Base-by-base conservation (phyloP, 2,797 vertebrate genomes). In the Garrulus glandarius region DNA sequence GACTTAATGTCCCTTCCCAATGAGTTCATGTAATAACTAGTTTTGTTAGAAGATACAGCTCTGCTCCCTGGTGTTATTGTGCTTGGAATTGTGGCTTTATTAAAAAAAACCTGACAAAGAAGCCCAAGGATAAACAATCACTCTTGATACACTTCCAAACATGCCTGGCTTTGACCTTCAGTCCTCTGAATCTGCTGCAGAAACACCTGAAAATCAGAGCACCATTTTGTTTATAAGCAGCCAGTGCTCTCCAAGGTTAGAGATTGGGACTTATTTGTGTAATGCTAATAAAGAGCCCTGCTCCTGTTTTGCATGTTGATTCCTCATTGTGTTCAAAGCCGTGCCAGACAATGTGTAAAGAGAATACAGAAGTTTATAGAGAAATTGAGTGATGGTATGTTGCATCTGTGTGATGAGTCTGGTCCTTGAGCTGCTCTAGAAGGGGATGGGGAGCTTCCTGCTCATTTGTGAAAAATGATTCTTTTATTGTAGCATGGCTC, bases 351-450 rank as follows among this genome's bases (percentile, higher is more conserved):
- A 20, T 13, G 14, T 34, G 11, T 52, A 75, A 88, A 32, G 69
- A 67, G 70, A 50, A 22, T 30, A 9, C 36, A 22, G 39, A 30
- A 32, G n/a, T 56, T 50, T n/a, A 23, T 14, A 23, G 63, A 47
- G 60, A 50, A 77, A 63, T 80, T 9, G 15, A 71, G 23, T 27
- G 78, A 11, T 81, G 79, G 7, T 32, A 6, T 76, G 94, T 90
- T 53, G 94, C 69, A 91, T 65, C 72, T 79, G 76, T 64, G 65
- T 72, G 79, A 49, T 76, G 84, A 84, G 44, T 30, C n/a, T 52
- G 55, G 32, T 61, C 4, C 61, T 65, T 47, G 23, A 63, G 18
- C 12, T 49, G 15, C 16, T 43, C 34, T n/a, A 32, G 27, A 63
- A 49, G 56, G 55, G 43, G 18, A 34, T 60, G 63, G 43, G 36